Conservation (phyloP, 2,113 vertebrate genomes). For the Willisornis vidua region DNA sequence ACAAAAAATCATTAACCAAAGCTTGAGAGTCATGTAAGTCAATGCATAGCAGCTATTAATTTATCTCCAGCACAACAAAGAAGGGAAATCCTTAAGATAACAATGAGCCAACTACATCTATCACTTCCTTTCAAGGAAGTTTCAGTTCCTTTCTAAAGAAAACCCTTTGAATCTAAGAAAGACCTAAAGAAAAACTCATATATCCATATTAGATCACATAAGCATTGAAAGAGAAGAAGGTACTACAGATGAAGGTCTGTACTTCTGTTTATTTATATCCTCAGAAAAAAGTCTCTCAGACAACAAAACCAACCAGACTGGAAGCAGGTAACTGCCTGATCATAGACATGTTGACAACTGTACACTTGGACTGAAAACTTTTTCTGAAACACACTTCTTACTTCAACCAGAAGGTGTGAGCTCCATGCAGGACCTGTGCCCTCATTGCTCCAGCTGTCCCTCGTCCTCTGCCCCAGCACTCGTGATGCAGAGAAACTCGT, state of each 20-base stretch:
- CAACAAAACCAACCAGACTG: not conserved
- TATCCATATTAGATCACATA: not conserved
- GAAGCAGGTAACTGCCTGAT: not conserved
- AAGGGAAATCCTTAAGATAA: constrained; percentile 51
- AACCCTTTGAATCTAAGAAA: not conserved
- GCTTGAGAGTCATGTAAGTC: not conserved
- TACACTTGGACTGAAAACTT: not conserved
- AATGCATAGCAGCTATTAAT: not conserved
- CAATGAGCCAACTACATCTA: not conserved
- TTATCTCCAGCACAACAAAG: constrained; percentile 33
- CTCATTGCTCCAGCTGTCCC: not conserved
- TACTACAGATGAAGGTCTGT: not conserved
- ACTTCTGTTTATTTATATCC: not conserved
- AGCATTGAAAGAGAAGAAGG: not conserved
- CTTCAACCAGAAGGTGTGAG: not conserved
- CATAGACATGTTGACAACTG: not conserved
- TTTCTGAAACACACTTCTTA: not conserved
- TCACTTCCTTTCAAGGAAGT: constrained; percentile 9
- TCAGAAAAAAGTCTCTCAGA: not conserved
- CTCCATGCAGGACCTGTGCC: not conserved
- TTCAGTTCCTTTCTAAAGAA: constrained; percentile 21
- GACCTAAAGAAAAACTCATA: not conserved
- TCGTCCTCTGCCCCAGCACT: not conserved
- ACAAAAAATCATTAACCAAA: not conserved
- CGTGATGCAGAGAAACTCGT: not conserved